These are phyloP conservation scores for Mya arenaria DNA, from an alignment of 1,140 invertebrate species.

Conservation along the genomic window DNA sequence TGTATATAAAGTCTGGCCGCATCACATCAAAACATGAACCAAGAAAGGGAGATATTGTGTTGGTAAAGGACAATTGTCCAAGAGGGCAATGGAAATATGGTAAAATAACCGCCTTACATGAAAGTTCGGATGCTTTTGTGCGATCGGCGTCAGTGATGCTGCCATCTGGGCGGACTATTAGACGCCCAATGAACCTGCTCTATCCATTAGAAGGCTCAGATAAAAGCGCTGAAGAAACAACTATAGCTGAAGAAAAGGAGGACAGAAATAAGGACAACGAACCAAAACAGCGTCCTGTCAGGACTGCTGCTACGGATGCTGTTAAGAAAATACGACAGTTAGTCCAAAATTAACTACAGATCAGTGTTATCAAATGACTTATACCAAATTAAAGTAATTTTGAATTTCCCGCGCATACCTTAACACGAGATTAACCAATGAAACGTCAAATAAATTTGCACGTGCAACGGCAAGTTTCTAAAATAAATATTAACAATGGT, in stretches of 20 bases:
- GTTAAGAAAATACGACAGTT: too few species aligned
- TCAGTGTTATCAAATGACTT: too few species aligned
- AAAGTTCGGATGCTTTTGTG: background rate
- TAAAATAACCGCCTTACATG: conserved; percentile 1
- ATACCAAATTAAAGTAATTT: too few species aligned
- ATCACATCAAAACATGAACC: too few species aligned
- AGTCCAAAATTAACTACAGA: too few species aligned
- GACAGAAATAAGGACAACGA: background rate
- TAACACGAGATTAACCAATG: too few species aligned
- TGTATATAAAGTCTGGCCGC: too few species aligned
- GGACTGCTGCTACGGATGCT: background rate
- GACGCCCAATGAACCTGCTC: background rate
- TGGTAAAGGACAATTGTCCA: conserved; percentile 2
- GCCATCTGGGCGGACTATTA: background rate
- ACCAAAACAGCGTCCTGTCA: background rate
- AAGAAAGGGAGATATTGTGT: conserved; percentile 2
- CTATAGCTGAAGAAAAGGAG: background rate
- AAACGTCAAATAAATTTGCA: too few species aligned
- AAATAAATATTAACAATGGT: too few species aligned
- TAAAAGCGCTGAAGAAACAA: background rate
- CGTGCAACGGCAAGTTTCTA: too few species aligned
- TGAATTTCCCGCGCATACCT: too few species aligned
- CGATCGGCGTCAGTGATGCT: conserved; percentile 12
- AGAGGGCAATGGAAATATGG: conserved; percentile 26
- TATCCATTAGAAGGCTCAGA: conserved; percentile 1